phyloP scores from a whole-genome alignment of 2,888 invertebrate genomes.

The Argyresthia goedartella region DNA sequence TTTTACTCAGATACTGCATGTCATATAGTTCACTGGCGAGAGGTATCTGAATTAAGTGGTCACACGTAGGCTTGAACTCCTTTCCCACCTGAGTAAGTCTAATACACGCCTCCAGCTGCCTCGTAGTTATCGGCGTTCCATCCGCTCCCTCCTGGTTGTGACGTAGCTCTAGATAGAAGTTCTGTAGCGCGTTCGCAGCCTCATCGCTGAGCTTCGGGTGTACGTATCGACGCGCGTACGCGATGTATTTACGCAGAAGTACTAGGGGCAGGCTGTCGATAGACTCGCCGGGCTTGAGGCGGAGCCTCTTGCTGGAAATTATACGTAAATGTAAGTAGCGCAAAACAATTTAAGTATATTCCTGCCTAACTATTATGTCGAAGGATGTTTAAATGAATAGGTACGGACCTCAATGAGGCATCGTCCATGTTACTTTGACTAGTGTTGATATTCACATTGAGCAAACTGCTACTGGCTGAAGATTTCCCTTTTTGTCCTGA shows the following conservation, averaged over 20 bases:
- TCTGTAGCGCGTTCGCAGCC: conserved; percentile 78
- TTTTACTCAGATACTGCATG: too few species aligned
- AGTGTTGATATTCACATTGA: conserved; percentile 31
- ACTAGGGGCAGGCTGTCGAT: conserved; percentile 81
- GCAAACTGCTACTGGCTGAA: conserved; percentile 17
- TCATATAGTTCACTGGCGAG: too few species aligned
- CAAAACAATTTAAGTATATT: too few species aligned
- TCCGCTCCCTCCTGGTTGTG: conserved; percentile 75
- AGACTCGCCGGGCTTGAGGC: conserved; percentile 69
- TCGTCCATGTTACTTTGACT: conserved; percentile 2
- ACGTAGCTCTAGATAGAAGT: conserved; percentile 86
- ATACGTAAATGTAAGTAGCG: too few species aligned
- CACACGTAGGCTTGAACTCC: neutral
- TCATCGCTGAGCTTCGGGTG: conserved; percentile 81
- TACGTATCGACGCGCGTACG: conserved; percentile 90
- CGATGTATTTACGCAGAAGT: conserved; percentile 90
- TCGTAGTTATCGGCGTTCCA: conserved; percentile 82
- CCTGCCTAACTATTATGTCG: too few species aligned
- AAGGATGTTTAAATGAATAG: too few species aligned
- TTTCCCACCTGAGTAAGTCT: conserved; percentile 79
- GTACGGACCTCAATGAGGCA: conserved; percentile 15
- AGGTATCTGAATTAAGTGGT: too few species aligned
- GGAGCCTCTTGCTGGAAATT: conserved; percentile 70
- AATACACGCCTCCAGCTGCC: conserved; percentile 91
- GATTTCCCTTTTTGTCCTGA: conserved; percentile 50